phyloP scores from a whole-genome alignment of 2,113 vertebrate species.

The Clarias gariepinus region DNA sequence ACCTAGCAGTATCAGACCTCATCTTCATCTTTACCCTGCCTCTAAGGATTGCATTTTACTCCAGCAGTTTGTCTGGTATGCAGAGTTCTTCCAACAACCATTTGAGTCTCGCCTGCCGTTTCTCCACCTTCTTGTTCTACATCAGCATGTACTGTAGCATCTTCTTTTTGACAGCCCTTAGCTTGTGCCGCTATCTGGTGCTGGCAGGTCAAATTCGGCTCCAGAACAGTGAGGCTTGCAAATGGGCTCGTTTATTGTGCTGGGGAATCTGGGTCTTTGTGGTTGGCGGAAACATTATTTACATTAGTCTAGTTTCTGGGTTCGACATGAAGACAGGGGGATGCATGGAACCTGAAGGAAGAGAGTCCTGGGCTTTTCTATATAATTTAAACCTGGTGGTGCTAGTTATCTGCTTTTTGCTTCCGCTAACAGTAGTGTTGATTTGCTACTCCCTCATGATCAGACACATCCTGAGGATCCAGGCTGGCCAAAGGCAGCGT shows the following conservation, averaged over 20 bases:
- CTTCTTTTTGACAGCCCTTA: constrained; percentile 52
- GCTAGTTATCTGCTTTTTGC: constrained; percentile 48
- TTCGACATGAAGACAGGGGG: not conserved
- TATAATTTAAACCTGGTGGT: constrained; percentile 52
- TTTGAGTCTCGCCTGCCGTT: constrained; percentile 30
- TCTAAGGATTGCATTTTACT: constrained; percentile 33
- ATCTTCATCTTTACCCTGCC: constrained; percentile 50
- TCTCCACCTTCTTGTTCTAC: constrained; percentile 53
- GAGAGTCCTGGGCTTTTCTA: constrained; percentile 42
- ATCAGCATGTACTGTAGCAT: constrained; percentile 60
- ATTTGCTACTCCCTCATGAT: constrained; percentile 56
- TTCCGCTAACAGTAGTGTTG: constrained; percentile 48
- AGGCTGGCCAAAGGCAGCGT: constrained; percentile 39
- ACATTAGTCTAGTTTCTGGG: not conserved
- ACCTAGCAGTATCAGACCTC: constrained; percentile 50
- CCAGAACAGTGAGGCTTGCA: constrained; percentile 37
- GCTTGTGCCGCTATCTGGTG: constrained; percentile 54
- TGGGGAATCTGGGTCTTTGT: constrained; percentile 45
- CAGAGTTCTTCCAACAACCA: not conserved
- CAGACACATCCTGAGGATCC: constrained; percentile 46
- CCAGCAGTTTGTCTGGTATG: not conserved
- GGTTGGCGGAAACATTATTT: not conserved
- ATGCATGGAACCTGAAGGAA: constrained; percentile 47
- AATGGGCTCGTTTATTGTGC: constrained; percentile 31
- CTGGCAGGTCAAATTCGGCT: not conserved